phyloP scores from a whole-genome alignment of 2,113 vertebrate species.

The Solea solea region DNA sequence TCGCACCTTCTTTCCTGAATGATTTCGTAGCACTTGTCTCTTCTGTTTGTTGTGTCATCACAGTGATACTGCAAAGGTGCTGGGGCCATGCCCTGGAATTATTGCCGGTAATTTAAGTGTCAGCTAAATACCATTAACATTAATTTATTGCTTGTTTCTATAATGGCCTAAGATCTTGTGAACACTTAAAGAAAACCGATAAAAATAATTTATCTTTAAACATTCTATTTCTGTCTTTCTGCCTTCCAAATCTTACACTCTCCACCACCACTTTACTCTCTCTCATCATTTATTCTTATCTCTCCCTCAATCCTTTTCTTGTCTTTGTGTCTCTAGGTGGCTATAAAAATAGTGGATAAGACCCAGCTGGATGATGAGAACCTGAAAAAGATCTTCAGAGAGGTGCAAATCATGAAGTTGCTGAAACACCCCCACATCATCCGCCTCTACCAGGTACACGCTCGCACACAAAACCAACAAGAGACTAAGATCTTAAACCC shows the following conservation, averaged over 20 bases:
- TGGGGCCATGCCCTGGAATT: not conserved
- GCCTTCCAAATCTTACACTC: conserved; percentile 1
- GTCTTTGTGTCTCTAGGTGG: conserved; percentile 84
- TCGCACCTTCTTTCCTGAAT: conserved; percentile 1
- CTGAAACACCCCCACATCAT: conserved; percentile 98
- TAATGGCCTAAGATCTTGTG: not conserved
- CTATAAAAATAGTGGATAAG: conserved; percentile 99
- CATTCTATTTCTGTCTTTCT: not conserved
- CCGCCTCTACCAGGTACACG: conserved; percentile 92
- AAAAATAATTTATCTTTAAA: not conserved
- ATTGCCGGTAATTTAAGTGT: conserved; percentile 37
- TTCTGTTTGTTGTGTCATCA: conserved; percentile 27
- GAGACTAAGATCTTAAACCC: conserved; percentile 17
- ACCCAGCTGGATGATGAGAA: conserved; percentile 98
- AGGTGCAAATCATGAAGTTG: conserved; percentile 99
- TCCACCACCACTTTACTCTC: not conserved
- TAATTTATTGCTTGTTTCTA: conserved; percentile 6
- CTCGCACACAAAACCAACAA: conserved; percentile 37
- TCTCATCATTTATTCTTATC: conserved; percentile 20
- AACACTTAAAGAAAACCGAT: not conserved
- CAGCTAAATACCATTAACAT: not conserved
- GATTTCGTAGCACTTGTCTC: conserved; percentile 14
- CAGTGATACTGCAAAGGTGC: not conserved
- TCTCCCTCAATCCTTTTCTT: conserved; percentile 17
- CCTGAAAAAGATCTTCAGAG: conserved; percentile 98